Evolutionary conservation across 2,797 vertebrate species (phyloP).

Genomic region (Basileuterus tristriatus): DNA sequence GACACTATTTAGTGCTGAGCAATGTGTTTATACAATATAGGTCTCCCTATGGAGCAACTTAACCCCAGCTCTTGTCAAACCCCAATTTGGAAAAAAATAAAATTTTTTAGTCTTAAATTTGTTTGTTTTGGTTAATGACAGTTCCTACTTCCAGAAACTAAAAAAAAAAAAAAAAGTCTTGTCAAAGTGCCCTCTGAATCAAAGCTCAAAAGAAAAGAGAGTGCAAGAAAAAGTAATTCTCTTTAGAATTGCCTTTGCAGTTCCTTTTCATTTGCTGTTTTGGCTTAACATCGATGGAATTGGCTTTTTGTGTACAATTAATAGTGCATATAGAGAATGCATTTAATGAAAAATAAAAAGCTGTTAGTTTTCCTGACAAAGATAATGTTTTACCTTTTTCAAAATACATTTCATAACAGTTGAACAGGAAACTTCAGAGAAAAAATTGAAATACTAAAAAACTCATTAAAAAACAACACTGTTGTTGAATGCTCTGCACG

Average conservation of each 20-base stretch:
- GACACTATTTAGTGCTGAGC: neutral
- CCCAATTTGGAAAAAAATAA: neutral
- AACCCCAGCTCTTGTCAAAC: neutral
- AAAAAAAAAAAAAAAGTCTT: neutral
- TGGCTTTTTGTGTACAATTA: neutral
- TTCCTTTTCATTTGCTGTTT: neutral
- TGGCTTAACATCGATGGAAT: neutral
- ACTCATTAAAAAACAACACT: neutral
- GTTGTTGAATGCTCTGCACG: neutral
- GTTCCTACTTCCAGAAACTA: neutral
- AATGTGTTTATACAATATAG: neutral
- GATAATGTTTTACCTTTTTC: neutral
- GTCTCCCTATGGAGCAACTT: neutral
- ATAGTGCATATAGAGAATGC: neutral
- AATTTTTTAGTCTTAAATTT: neutral
- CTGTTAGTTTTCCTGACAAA: neutral
- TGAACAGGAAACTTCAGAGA: neutral
- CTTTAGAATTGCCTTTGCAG: neutral
- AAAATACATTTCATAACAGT: neutral
- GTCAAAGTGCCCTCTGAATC: neutral
- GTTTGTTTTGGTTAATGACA: neutral
- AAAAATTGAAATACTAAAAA: neutral
- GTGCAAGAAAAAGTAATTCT: neutral
- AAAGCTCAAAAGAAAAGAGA: neutral
- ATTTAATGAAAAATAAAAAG: conserved; percentile 4